phyloP scores from a whole-genome alignment of 2,888 invertebrate genomes.

The Aromia moschata region DNA sequence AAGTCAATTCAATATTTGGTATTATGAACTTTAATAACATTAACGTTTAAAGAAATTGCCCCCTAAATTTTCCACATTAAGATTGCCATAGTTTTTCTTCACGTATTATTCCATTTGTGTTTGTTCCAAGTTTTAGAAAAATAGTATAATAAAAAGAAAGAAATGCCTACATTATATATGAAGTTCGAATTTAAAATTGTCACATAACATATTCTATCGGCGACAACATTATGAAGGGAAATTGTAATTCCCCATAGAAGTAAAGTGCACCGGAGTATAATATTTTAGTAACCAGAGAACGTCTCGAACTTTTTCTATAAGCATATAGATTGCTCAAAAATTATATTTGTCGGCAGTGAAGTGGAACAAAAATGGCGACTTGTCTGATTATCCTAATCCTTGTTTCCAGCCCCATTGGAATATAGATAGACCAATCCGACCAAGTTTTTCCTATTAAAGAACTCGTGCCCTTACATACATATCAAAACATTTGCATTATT shows the following conservation, averaged over 20 bases:
- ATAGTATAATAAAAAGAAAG: no score
- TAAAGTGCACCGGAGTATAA: slow-evolving; percentile 16
- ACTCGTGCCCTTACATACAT: slow-evolving; percentile 58
- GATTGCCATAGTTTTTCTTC: no score
- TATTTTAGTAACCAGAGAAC: slow-evolving; percentile 15
- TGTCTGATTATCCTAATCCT: slow-evolving; percentile 58
- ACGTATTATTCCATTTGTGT: no score
- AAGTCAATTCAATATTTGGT: no score
- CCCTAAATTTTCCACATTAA: no score
- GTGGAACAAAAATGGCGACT: slow-evolving; percentile 55
- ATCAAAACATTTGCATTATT: slow-evolving; percentile 60
- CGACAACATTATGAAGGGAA: no score
- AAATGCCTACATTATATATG: no score
- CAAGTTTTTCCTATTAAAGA: slow-evolving; percentile 60
- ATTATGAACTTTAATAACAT: no score
- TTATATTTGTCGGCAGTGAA: slow-evolving; percentile 56
- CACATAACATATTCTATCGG: no score
- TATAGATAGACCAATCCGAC: slow-evolving; percentile 57
- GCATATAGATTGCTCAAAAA: slow-evolving; percentile 57
- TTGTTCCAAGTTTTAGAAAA: no score
- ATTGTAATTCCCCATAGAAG: slow-evolving; percentile 8
- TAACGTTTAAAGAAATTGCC: no score
- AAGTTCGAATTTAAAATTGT: no score
- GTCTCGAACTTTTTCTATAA: slow-evolving; percentile 52
- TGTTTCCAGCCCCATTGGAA: slow-evolving; percentile 54